Conservation (phyloP, 2,113 vertebrate species). For the Rhinopithecus roxellana region DNA sequence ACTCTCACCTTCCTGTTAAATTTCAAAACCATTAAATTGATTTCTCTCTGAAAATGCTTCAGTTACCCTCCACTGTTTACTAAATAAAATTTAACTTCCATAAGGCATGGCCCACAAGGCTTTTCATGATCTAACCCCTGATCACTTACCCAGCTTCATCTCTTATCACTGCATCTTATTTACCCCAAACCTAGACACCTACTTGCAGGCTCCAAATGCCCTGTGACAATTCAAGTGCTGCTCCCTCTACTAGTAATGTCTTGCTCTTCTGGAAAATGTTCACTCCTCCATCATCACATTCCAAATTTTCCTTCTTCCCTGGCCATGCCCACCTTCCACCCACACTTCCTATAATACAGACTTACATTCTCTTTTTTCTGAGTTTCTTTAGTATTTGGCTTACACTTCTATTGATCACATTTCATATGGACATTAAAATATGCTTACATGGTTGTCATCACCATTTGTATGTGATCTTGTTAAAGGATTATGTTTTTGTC, state of each 20-base stretch:
- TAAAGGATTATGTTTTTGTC: background rate
- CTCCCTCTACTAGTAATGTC: background rate
- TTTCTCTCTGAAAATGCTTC: constrained; percentile 1
- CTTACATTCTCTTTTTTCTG: background rate
- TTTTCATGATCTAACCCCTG: background rate
- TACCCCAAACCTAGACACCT: background rate
- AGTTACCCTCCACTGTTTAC: background rate
- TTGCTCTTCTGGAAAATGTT: background rate
- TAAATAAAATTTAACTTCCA: background rate
- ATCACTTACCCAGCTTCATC: background rate
- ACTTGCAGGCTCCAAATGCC: background rate
- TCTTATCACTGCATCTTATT: background rate
- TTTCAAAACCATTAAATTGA: constrained; percentile 13
- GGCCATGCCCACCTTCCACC: background rate
- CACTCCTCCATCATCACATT: background rate
- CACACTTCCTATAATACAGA: background rate
- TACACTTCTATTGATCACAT: background rate
- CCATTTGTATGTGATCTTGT: background rate
- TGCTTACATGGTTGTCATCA: background rate
- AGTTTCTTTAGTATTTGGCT: background rate
- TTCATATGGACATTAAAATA: background rate
- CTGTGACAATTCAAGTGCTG: background rate
- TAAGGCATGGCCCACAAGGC: background rate
- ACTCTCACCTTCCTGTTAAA: background rate
- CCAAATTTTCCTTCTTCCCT: background rate